These are phyloP conservation scores for Congeria kusceri DNA, from an alignment of 2,888 invertebrate species.

Conservation along the genomic window DNA sequence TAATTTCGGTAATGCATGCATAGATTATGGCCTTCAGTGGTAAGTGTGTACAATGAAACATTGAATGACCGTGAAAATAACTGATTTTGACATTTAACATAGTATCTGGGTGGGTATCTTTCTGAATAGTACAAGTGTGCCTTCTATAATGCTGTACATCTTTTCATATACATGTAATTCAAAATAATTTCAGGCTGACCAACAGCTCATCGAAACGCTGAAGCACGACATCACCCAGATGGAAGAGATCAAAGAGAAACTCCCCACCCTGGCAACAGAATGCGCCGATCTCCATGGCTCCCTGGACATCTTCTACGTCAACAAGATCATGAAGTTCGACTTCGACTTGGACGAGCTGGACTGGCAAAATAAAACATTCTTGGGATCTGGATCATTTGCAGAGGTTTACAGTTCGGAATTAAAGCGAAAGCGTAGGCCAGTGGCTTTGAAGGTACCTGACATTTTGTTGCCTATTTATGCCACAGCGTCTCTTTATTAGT, in stretches of 20 bases:
- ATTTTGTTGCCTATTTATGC: too few species aligned
- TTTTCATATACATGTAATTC: too few species aligned
- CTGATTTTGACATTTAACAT: too few species aligned
- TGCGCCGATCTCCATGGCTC: conserved; percentile 56
- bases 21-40: too few species aligned
- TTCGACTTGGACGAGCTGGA: conserved; percentile 61
- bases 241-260: conserved; percentile 32
- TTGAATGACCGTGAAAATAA: too few species aligned
- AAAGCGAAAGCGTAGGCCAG: conserved; percentile 40
- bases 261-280: conserved; percentile 35
- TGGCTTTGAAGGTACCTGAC: conserved; percentile 36
- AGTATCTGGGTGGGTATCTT: too few species aligned
- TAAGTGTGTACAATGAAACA: too few species aligned
- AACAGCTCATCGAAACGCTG: conserved; percentile 69
- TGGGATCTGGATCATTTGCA: conserved; percentile 78
- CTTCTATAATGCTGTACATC: too few species aligned
- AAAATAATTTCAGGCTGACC: conserved; percentile 68
- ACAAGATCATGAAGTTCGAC: conserved; percentile 74
- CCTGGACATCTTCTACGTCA: conserved; percentile 78
- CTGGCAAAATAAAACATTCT: conserved; percentile 18
- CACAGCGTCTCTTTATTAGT: too few species aligned
- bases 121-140: too few species aligned
- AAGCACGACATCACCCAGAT: conserved; percentile 56
- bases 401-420: conserved; percentile 65
- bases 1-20: too few species aligned